Evolutionary conservation across 2,888 invertebrate species (phyloP).

Genomic region (Unio pictorum): DNA sequence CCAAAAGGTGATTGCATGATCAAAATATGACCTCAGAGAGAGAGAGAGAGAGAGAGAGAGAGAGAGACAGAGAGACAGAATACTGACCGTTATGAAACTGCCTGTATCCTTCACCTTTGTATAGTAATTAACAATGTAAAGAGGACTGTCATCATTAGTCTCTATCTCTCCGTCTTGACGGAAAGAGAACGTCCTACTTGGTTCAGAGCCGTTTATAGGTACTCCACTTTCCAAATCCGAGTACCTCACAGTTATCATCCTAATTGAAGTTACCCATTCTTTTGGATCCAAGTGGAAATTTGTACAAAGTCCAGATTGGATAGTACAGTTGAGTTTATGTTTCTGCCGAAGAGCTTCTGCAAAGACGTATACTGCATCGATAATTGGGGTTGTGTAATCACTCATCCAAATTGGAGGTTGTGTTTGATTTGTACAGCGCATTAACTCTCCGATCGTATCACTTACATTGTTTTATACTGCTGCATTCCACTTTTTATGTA

Average conservation of each 20-base stretch:
- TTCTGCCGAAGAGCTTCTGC: constrained; percentile 42
- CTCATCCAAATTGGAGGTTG: constrained; percentile 18
- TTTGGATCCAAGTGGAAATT: constrained; percentile 21
- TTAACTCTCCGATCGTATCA: constrained; percentile 27
- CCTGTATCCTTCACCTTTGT: not conserved
- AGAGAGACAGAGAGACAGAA: not conserved
- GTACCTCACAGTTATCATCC: constrained; percentile 35
- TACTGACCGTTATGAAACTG: not conserved
- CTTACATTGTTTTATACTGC: not conserved
- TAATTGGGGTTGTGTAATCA: constrained; percentile 31
- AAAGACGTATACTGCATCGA: constrained; percentile 55
- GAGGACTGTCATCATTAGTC: constrained; percentile 4
- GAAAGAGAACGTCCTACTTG: constrained; percentile 31
- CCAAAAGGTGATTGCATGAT: too few relatives aligned
- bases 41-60: not conserved
- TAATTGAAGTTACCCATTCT: constrained; percentile 18
- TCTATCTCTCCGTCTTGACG: constrained; percentile 33
- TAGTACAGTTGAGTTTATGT: constrained; percentile 13
- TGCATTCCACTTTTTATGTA: constrained; percentile 23
- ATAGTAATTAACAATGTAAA: constrained; percentile 16
- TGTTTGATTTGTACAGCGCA: constrained; percentile 14
- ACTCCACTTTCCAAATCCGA: constrained; percentile 20
- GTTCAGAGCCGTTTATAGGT: constrained; percentile 29
- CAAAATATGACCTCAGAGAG: too few relatives aligned
- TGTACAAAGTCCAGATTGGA: constrained; percentile 10